Conservation (phyloP, 2,888 invertebrate species). For the Tricholauxania praeusta region DNA sequence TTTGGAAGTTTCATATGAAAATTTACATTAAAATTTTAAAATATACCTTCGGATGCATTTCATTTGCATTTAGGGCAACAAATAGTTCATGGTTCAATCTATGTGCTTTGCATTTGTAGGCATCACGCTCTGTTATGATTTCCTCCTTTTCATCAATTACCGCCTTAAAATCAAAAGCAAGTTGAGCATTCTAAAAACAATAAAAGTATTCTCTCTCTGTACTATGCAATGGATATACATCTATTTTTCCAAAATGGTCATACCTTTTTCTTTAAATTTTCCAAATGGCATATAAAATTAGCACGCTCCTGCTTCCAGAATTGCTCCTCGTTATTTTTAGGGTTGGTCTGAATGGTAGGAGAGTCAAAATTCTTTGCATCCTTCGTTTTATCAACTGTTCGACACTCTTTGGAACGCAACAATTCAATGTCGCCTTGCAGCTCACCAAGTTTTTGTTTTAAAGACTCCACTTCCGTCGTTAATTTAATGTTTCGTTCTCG, state of each 20-base stretch:
- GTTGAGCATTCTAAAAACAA: conserved; percentile 74
- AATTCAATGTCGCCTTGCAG: conserved; percentile 78
- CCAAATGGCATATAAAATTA: conserved; percentile 65
- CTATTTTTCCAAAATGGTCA: background rate
- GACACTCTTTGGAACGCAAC: conserved; percentile 68
- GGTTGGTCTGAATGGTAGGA: conserved; percentile 6
- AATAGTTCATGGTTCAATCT: conserved; percentile 84
- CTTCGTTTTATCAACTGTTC: conserved; percentile 41
- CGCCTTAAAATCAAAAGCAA: conserved; percentile 81
- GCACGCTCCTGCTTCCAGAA: conserved; percentile 66
- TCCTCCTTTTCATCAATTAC: conserved; percentile 89
- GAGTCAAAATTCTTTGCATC: background rate
- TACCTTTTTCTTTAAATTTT: conserved; percentile 63
- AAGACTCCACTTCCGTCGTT: conserved; percentile 73
- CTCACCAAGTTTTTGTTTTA: conserved; percentile 79
- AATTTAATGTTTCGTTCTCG: conserved; percentile 73
- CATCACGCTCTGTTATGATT: conserved; percentile 82
- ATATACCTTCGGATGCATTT: conserved; percentile 61
- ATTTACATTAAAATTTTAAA: background rate
- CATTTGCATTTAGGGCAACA: conserved; percentile 72
- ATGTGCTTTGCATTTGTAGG: conserved; percentile 86
- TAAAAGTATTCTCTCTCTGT: background rate
- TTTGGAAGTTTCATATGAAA: background rate
- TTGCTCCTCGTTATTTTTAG: conserved; percentile 53
- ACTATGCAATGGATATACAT: background rate